Evolutionary conservation across 2,113 vertebrate species (phyloP).

Genomic region (Oreochromis niloticus): DNA sequence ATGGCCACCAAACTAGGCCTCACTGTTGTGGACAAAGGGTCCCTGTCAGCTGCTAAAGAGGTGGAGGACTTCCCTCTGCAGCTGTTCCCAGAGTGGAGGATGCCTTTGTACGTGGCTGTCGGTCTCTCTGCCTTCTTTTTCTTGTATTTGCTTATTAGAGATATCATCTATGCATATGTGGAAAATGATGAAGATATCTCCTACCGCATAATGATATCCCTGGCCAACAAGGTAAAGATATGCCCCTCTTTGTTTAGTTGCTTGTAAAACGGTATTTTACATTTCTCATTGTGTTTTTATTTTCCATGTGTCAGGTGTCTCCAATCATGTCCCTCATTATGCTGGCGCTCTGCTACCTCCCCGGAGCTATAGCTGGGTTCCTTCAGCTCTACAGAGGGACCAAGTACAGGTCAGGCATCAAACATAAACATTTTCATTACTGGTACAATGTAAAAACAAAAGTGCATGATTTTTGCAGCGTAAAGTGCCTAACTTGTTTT

Average conservation of each 20-base stretch:
- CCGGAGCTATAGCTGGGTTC: slow-evolving; percentile 83
- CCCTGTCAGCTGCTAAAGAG: slow-evolving; percentile 80
- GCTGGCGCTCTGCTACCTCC: slow-evolving; percentile 85
- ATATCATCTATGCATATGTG: slow-evolving; percentile 74
- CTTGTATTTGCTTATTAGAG: slow-evolving; percentile 75
- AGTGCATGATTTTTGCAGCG: not conserved
- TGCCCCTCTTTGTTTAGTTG: not conserved
- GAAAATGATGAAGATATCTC: slow-evolving; percentile 65
- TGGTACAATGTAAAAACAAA: not conserved
- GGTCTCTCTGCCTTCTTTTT: slow-evolving; percentile 75
- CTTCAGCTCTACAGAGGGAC: slow-evolving; percentile 88
- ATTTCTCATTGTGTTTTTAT: not conserved
- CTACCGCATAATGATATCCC: slow-evolving; percentile 79
- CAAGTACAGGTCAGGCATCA: slow-evolving; percentile 75
- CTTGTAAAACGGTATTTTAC: not conserved
- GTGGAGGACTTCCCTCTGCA: slow-evolving; percentile 89
- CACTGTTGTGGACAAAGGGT: slow-evolving; percentile 82
- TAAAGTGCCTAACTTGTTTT: not conserved
- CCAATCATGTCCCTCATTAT: slow-evolving; percentile 81
- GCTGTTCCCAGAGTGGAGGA: slow-evolving; percentile 90
- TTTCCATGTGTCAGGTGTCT: slow-evolving; percentile 57
- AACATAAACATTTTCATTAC: not conserved
- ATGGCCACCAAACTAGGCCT: slow-evolving; percentile 80
- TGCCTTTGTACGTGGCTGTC: slow-evolving; percentile 74
- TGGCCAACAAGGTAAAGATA: slow-evolving; percentile 76